Evolutionary conservation across 2,113 vertebrate genomes (phyloP), one percentile per base, ranked within the genome.

Genomic region (Sinocyclocheilus maitianheensis): DNA sequence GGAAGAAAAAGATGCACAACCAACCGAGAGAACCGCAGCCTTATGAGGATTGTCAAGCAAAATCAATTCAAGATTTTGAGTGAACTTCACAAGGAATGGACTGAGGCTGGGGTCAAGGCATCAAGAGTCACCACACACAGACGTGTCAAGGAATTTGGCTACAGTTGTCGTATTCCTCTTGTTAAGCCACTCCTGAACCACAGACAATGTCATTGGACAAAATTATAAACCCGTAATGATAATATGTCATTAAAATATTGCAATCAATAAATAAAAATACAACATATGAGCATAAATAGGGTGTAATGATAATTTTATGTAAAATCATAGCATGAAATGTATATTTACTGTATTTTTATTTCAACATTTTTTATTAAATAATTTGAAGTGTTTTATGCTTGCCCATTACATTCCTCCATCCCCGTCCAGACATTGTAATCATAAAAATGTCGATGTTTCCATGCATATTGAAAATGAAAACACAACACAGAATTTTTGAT

Each of bases 401-500:
- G 40, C 43, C 10, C 40, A 30, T 75, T 14, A 8, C n/a, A 14
- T 48, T 75, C n/a, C 63, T 67, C 13, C 24, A 76, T 34, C 3
- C 20, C 18, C 82, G 58, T 26, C 53, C 30, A 58, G 75, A 53
- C 46, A 77, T 2, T 55, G 67, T 11, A 71, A 37, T 8, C 2
- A 30, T 7, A 67, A 18, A 69, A 16, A 72, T 4, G 8, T 60
- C 6, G 26, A 48, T 53, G 0, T 40, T 53, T 77, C 5, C 75
- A 76, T 69, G 46, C 37, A 55, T 34, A 34, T 5, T 13, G 46
- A 46, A 1, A 88, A 88, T 30, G 63, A 84, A 30, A 74, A 78
- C 80, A 63, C 58, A 87, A 77, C 55, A 71, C 24, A 63, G n/a
- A 34, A 34, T 34, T 34, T 34, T 34, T 34, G 30, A 34, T 34